Evolutionary conservation across 2,888 invertebrate genomes (phyloP).

Genomic region (Mystacides longicornis): DNA sequence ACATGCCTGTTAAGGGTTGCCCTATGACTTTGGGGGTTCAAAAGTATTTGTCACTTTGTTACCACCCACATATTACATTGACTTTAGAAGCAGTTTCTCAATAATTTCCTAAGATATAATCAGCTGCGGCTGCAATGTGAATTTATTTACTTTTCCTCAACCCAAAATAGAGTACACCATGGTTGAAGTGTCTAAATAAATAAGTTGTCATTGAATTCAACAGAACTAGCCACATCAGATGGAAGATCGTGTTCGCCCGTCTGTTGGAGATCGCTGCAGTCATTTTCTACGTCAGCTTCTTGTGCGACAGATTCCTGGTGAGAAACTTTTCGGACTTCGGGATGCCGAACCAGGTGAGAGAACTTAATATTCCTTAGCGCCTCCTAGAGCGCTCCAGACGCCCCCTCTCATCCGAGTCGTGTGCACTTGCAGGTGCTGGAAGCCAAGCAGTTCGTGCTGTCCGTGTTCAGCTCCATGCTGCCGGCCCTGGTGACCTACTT

Average conservation of each 20-base stretch:
- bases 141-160: background rate
- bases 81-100: no score
- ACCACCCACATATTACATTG: no score
- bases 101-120: no score
- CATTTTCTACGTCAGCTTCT: slow-evolving; percentile 72
- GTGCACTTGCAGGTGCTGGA: slow-evolving; percentile 37
- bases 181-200: no score
- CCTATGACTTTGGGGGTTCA: no score
- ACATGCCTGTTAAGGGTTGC: no score
- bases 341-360: slow-evolving; percentile 36
- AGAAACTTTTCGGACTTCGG: slow-evolving; percentile 63
- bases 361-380: no score
- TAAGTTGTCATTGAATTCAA: no score
- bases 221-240: slow-evolving; percentile 65
- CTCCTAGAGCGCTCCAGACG: no score
- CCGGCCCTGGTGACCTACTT: slow-evolving; percentile 65
- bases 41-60: no score
- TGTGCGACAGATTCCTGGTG: slow-evolving; percentile 69
- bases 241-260: slow-evolving; percentile 64
- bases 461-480: slow-evolving; percentile 65
- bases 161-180: no score
- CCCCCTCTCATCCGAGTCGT: no score
- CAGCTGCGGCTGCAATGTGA: background rate
- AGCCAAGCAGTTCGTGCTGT: slow-evolving; percentile 44
- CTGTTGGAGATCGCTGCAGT: slow-evolving; percentile 70